phyloP scores from a whole-genome alignment of 1,140 invertebrate genomes.

The Nasonia vitripennis region DNA sequence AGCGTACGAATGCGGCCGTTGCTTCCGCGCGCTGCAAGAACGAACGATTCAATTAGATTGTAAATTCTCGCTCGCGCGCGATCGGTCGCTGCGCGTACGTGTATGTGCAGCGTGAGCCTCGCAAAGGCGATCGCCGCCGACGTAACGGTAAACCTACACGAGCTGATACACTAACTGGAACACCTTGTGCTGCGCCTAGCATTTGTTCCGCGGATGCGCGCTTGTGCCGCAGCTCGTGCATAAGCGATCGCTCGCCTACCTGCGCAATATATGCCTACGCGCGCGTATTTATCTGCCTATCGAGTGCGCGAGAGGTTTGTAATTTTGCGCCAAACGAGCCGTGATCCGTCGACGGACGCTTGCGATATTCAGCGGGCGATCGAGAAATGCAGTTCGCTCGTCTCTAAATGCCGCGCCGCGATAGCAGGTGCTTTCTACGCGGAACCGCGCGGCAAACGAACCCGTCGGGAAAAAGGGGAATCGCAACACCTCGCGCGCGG shows the following conservation, averaged over 20 bases:
- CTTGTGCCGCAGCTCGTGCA: neutral
- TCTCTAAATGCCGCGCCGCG: too few relatives aligned
- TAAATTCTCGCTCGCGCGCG: constrained; percentile 27
- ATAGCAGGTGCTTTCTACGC: neutral
- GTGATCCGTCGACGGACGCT: too few relatives aligned
- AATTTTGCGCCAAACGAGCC: too few relatives aligned
- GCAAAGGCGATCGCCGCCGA: neutral
- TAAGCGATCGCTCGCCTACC: neutral
- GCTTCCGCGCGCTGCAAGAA: constrained; percentile 2
- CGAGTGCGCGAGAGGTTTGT: too few relatives aligned
- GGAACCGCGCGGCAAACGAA: neutral
- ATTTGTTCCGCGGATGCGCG: constrained; percentile 12
- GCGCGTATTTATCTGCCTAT: neutral
- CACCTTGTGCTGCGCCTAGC: constrained; percentile 20
- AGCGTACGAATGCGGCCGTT: neutral
- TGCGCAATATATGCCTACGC: neutral
- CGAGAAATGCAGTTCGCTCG: too few relatives aligned
- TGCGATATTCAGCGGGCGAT: too few relatives aligned
- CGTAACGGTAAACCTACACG: constrained; percentile 21
- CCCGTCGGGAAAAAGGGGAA: neutral
- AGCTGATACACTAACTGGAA: constrained; percentile 39
- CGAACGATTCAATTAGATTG: constrained; percentile 45
- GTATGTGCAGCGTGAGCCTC: neutral
- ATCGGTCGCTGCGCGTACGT: neutral
- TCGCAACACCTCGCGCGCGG: neutral